Percentiles rank a stretch among this genome's conserved stretches.
These are phyloP conservation scores for Cryptotermes secundus DNA, from an alignment of 1,140 invertebrate genomes.

Conservation along the genomic window DNA sequence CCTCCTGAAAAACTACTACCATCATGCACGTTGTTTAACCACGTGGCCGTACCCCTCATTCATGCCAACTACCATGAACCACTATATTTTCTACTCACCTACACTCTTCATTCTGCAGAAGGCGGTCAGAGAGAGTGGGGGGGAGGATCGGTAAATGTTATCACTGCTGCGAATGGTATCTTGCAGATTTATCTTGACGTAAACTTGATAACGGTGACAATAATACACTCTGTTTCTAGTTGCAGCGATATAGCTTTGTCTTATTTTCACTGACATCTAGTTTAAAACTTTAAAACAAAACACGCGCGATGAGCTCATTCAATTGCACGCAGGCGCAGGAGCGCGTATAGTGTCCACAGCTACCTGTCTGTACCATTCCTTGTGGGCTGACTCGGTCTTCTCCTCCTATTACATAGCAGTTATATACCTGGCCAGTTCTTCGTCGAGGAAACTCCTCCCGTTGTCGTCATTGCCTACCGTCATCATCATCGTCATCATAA, in stretches of 20 bases:
- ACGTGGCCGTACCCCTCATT: background rate
- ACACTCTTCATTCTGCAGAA: background rate
- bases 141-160: background rate
- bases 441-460: slow-evolving; percentile 7
- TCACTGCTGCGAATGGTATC: too few relatives aligned
- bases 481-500: background rate
- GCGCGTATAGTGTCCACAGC: background rate
- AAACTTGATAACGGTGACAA: background rate
- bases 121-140: background rate
- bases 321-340: background rate
- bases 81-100: slow-evolving; percentile 15
- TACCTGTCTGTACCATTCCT: background rate
- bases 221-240: background rate
- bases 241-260: background rate
- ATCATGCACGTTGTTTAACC: background rate
- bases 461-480: background rate
- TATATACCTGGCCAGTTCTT: background rate
- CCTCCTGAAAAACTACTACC: background rate
- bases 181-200: too few relatives aligned
- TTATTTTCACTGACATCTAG: slow-evolving; percentile 1
- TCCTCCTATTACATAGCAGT: background rate
- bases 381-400: background rate
- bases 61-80: background rate
- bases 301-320: background rate
- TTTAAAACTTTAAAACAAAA: background rate